phyloP scores from a whole-genome alignment of 2,113 vertebrate species.

The Desmodus rotundus region DNA sequence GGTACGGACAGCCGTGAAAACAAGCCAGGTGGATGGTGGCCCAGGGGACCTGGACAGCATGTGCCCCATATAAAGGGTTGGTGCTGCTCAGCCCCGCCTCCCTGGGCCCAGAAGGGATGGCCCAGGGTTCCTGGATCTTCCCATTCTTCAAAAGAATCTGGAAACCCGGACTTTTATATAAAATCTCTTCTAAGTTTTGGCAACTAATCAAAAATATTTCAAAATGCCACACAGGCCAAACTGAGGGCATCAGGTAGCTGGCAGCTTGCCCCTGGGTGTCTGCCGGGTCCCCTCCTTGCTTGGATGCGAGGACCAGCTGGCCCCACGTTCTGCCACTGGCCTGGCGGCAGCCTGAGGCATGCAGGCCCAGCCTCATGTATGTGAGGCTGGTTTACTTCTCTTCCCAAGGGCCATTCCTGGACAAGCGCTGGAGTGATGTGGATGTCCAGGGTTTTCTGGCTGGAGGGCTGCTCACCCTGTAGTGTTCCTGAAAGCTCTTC shows the following conservation, averaged over 20 bases:
- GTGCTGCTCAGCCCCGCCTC: neutral
- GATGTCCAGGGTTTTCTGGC: conserved; percentile 31
- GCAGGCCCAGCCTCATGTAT: neutral
- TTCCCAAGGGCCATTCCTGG: neutral
- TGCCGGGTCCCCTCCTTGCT: neutral
- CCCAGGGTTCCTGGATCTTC: neutral
- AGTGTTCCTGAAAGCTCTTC: conserved; percentile 37
- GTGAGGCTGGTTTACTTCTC: neutral
- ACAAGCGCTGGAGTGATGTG: neutral
- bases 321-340: rapidly evolving
- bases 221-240: neutral
- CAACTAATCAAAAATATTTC: neutral
- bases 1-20: neutral
- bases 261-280: neutral
- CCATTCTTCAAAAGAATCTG: neutral
- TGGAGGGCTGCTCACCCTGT: neutral
- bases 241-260: neutral
- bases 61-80: neutral
- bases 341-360: neutral
- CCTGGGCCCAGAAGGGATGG: neutral
- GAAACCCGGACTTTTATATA: neutral
- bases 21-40: neutral
- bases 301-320: neutral
- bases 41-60: neutral
- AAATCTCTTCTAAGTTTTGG: neutral